Evolutionary conservation across 2,888 invertebrate species (phyloP), one percentile per base, ranked within the genome.

Genomic region (Sphaeridia pumilis): DNA sequence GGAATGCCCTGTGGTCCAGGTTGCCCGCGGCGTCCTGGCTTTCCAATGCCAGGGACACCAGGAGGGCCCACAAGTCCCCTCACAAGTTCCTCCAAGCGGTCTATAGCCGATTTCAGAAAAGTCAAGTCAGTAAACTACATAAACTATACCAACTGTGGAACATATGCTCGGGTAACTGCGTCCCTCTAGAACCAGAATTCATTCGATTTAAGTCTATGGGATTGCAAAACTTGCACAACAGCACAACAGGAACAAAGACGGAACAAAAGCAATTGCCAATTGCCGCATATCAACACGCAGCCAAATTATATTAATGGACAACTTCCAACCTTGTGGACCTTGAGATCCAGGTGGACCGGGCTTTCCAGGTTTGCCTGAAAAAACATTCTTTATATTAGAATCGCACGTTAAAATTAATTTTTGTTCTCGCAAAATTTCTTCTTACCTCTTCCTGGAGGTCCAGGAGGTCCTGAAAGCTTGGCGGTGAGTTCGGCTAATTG

Each of bases 401-500:
- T n/a, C n/a, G n/a, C n/a, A n/a, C n/a, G n/a, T n/a, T n/a, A n/a
- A n/a, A n/a, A n/a, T n/a, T n/a, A n/a, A n/a, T 21, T 25, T 22
- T 34, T 12, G 35, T 21, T 51, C 51, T 27, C 43, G 47, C 42
- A 57, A n/a, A n/a, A n/a, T n/a, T n/a, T n/a, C n/a, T n/a, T n/a
- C n/a, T n/a, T 78, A 26, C 79, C 78, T 44, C 73, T 71, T 42
- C 82, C 80, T 17, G 82, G 79, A 24, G 78, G 78, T 21, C 82
- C 82, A 34, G 83, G 80, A 4, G 81, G 79, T 47, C 82, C 81
- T 49, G 71, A 66, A 78, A 75, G 63, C 24, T 75, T 74, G 43
- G 79, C 73, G 43, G 80, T 74, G 66, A 87, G 72, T 67, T 85
- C 85, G 64, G 76, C 77, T 65, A 89, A 72, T 66, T 84, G 82